These are phyloP conservation scores for Chaetorhynchus papuensis DNA, from an alignment of 2,113 vertebrate genomes.

Conservation along the genomic window DNA sequence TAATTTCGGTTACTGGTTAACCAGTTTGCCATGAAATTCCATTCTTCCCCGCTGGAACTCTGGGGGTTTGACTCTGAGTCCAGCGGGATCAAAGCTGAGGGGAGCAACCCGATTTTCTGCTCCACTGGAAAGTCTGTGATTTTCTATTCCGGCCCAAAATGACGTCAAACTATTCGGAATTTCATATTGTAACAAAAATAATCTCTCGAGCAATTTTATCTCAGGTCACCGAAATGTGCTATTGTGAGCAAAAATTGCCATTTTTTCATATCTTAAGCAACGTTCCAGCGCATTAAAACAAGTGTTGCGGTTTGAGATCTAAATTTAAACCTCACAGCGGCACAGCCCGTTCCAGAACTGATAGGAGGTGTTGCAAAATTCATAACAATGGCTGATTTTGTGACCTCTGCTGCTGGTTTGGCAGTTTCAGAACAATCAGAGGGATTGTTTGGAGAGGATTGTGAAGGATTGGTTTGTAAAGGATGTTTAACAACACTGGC, in stretches of 20 bases:
- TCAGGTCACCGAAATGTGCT: not conserved
- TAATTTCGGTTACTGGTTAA: slow-evolving; percentile 62
- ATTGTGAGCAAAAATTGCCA: not conserved
- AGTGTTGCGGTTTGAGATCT: not conserved
- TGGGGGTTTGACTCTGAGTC: not conserved
- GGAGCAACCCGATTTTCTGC: not conserved
- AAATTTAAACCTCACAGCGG: not conserved
- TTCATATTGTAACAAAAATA: not conserved
- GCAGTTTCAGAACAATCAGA: not conserved
- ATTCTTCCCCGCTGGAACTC: not conserved
- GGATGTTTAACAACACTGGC: not conserved
- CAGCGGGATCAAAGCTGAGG: not conserved
- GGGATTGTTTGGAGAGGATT: not conserved
- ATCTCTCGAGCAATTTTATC: not conserved
- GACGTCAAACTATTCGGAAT: not conserved
- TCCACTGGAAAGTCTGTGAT: not conserved
- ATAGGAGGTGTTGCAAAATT: not conserved
- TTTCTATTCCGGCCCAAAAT: not conserved
- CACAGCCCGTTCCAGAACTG: not conserved
- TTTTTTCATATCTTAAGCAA: not conserved
- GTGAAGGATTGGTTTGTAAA: not conserved
- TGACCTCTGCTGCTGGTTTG: not conserved
- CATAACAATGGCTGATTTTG: not conserved
- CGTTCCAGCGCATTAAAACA: not conserved
- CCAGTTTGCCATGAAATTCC: not conserved